phyloP scores from a whole-genome alignment of 2,888 invertebrate genomes.

The Exocentrus adspersus region DNA sequence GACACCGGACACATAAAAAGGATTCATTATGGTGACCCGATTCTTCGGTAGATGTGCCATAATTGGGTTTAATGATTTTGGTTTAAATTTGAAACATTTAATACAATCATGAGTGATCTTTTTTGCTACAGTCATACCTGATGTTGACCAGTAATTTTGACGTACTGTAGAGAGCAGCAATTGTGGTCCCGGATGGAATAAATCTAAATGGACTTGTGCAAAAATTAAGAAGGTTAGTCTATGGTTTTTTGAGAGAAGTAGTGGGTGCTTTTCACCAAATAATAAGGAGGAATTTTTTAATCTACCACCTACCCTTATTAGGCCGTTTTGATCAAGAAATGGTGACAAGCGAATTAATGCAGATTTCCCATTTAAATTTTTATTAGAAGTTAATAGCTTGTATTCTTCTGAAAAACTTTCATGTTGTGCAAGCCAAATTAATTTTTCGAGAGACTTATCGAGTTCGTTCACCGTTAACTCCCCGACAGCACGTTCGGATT shows the following conservation, averaged over 20 bases:
- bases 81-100: slow-evolving; percentile 1
- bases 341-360: not conserved
- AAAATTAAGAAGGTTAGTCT: not conserved
- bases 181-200: not conserved
- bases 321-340: not conserved
- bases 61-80: not conserved
- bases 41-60: slow-evolving; percentile 8
- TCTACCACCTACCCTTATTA: not conserved
- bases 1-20: slow-evolving; percentile 6
- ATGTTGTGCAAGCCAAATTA: not conserved
- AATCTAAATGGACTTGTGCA: not conserved
- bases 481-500: no score
- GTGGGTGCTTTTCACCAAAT: not conserved
- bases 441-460: not conserved
- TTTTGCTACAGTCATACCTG: not conserved
- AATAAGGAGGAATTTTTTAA: not conserved
- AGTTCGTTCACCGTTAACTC: no score
- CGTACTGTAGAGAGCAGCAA: not conserved
- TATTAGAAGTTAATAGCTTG: not conserved
- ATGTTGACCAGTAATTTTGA: not conserved
- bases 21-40: not conserved
- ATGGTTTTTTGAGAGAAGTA: not conserved
- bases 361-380: no score
- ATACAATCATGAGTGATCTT: not conserved
- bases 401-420: not conserved